Evolutionary conservation across 2,797 vertebrate genomes (phyloP).

Genomic region (Rhinichthys osculus): DNA sequence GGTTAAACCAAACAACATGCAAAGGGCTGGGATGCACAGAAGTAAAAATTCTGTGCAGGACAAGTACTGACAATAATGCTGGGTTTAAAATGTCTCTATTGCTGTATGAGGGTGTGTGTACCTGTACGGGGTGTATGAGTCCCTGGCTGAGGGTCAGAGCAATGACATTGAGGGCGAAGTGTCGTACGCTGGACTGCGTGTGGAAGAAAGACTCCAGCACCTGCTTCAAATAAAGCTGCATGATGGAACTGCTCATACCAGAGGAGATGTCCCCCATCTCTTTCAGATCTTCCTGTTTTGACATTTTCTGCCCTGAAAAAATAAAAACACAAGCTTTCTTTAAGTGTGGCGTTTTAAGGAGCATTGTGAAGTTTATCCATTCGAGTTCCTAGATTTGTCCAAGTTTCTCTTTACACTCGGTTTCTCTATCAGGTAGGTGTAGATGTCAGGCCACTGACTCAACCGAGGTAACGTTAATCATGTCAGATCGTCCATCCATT

Average conservation of each 20-base stretch:
- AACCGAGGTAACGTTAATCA: too few species aligned
- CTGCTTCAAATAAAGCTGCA: constrained; percentile 99
- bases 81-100: not conserved
- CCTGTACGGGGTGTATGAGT: constrained; percentile 95
- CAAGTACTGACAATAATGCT: not conserved
- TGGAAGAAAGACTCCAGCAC: constrained; percentile 96
- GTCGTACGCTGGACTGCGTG: constrained; percentile 91
- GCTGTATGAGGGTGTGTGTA: constrained; percentile 59
- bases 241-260: constrained; percentile 98
- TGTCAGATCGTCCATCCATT: too few species aligned
- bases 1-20: not conserved
- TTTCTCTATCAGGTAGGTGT: too few species aligned
- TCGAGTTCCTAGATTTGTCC: not conserved
- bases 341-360: not conserved
- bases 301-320: constrained; percentile 92
- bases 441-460: too few species aligned
- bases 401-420: too few species aligned
- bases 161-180: constrained; percentile 96
- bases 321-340: not conserved
- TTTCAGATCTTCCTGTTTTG: constrained; percentile 97
- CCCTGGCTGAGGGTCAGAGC: constrained; percentile 96
- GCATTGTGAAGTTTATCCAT: not conserved
- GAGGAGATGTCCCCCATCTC: constrained; percentile 99
- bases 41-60: not conserved
- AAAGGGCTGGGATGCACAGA: not conserved